phyloP scores from a whole-genome alignment of 2,113 vertebrate genomes.

The Sinocyclocheilus anophthalmus region DNA sequence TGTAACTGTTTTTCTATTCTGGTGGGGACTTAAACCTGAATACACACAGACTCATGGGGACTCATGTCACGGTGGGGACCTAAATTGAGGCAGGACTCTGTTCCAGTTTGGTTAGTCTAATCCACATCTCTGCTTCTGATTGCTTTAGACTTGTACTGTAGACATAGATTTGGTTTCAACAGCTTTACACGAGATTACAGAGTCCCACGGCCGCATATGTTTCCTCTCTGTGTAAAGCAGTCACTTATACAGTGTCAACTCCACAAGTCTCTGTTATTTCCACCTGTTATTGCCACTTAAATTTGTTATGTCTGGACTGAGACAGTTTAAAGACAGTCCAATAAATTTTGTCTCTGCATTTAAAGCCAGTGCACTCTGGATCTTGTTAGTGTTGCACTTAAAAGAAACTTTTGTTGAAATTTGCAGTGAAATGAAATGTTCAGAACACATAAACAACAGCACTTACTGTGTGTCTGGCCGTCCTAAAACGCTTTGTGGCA shows the following conservation, averaged over 20 bases:
- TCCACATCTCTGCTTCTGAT: constrained; percentile 3
- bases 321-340: constrained; percentile 3
- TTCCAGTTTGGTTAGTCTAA: background rate
- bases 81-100: background rate
- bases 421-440: background rate
- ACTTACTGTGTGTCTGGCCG: background rate
- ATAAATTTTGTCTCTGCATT: background rate
- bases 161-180: background rate
- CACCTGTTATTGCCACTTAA: constrained; percentile 29
- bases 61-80: no score
- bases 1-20: no score
- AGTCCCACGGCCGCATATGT: background rate
- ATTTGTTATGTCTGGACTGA: constrained; percentile 19
- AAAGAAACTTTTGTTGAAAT: background rate
- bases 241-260: background rate
- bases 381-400: background rate
- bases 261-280: constrained; percentile 7
- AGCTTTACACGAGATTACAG: background rate
- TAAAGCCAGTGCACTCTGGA: background rate
- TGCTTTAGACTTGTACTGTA: background rate
- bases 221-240: background rate
- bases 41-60: no score
- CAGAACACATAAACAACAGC: background rate
- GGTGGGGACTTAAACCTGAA: no score
- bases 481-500: background rate